Conservation (phyloP, 2,797 vertebrate species). For the Thunnus albacares region DNA sequence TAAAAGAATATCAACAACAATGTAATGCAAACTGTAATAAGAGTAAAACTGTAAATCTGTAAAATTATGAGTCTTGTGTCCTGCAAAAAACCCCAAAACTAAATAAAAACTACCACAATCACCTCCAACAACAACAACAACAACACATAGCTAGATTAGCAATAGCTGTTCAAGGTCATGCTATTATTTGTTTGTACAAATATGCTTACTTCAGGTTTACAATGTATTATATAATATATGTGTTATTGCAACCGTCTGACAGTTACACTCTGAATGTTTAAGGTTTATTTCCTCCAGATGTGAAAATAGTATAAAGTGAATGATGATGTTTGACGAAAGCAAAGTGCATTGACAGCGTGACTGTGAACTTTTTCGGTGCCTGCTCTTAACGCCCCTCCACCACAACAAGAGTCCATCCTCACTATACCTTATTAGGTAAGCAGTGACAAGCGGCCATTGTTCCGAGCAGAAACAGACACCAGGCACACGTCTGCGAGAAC, state of each 20-base stretch:
- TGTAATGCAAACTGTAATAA: too few relatives aligned
- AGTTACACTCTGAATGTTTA: not conserved
- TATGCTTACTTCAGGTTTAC: not conserved
- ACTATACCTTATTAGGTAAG: conserved; percentile 59
- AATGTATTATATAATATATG: not conserved
- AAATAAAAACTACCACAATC: too few relatives aligned
- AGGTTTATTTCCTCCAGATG: conserved; percentile 2
- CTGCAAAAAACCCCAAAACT: too few relatives aligned
- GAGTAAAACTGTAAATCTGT: too few relatives aligned
- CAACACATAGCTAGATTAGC: too few relatives aligned
- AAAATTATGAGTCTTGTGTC: too few relatives aligned
- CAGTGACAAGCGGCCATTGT: conserved; percentile 37
- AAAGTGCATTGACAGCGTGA: conserved; percentile 4
- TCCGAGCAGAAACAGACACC: conserved; percentile 38
- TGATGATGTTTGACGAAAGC: not conserved
- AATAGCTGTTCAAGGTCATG: too few relatives aligned
- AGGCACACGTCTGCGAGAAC: conserved; percentile 16
- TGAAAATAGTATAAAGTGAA: not conserved
- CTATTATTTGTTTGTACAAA: too few relatives aligned
- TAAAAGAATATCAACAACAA: too few relatives aligned
- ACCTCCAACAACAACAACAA: too few relatives aligned
- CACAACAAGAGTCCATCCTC: conserved; percentile 28
- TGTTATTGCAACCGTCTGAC: not conserved
- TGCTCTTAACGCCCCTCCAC: conserved; percentile 5
- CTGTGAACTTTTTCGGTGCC: not conserved